phyloP scores from a whole-genome alignment of 2,797 vertebrate species.

The Pseudochromis fuscus region DNA sequence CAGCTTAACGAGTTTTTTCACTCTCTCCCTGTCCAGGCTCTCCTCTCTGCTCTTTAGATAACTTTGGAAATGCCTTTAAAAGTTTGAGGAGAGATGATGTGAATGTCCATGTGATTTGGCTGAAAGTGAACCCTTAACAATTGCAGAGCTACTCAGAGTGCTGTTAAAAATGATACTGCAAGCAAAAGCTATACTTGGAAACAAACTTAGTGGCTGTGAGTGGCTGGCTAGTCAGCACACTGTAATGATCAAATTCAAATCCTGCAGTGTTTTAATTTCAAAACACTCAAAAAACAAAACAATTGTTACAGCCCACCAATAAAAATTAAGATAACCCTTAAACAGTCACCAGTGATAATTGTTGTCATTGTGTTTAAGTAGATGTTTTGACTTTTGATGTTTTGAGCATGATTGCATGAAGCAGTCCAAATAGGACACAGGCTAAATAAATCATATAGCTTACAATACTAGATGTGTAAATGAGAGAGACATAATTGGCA shows the following conservation, averaged over 20 bases:
- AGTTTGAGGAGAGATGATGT: background rate
- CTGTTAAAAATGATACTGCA: background rate
- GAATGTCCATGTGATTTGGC: background rate
- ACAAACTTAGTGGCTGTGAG: background rate
- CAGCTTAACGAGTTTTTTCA: constrained; percentile 49
- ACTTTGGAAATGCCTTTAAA: constrained; percentile 16
- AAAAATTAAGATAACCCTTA: background rate
- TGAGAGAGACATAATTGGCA: constrained; percentile 68
- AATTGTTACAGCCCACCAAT: background rate
- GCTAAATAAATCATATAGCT: constrained; percentile 47
- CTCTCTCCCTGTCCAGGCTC: constrained; percentile 29
- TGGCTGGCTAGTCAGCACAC: background rate
- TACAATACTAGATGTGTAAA: constrained; percentile 50
- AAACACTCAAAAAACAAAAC: background rate
- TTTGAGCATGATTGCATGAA: background rate
- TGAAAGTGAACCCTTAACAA: background rate
- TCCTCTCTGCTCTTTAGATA: background rate
- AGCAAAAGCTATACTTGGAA: background rate
- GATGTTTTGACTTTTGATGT: background rate
- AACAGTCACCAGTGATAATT: background rate
- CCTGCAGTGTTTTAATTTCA: background rate
- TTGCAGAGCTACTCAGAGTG: background rate
- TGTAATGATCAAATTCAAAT: background rate
- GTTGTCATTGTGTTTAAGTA: background rate
- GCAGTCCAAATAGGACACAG: background rate